Base-by-base conservation (phyloP, 2,797 vertebrate genomes). In the Enteromius argenteus region DNA sequence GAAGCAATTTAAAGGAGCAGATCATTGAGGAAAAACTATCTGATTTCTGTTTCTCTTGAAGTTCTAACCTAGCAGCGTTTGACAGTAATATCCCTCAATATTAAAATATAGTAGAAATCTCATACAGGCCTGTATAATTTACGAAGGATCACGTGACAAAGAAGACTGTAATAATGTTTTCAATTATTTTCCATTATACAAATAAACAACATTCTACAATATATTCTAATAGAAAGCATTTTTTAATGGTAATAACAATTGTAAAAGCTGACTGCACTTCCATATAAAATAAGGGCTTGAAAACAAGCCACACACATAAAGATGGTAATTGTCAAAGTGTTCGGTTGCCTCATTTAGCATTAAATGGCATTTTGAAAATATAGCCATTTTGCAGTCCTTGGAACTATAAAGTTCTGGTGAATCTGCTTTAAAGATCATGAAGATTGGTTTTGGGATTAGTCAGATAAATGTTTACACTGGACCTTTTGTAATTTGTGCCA, bases 1-100 rank as follows among this genome's bases (percentile, higher is more conserved):
- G 53, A 46, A 72, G 68, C 53, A 46, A 27, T 60, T 74, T 81
- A 35, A 62, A 74, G 42, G n/a, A 82, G 58, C 44, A 60, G 37
- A 58, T 60, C 67, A 71, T 60, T 71, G 17, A 58, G 15, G 53
- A 4, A 81, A 81, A 72, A 53, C 49, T 39, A 37, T 67, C 46
- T 37, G 13, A 23, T 27, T 80, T 66, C 56, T 19, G 76, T 35
- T 35, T 76, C 32, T 14, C 37, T 67, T 19, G 6, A 7, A n/a
- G 30, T 14, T 51, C 8, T 27, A 42, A 77, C 53, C 17, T 9
- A 42, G 56, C 14, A 53, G 21, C 6, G 21, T 37, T 66, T 35
- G 13, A 27, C 11, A 15, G n/a, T 8, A 32, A 46, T 79, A 66
- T 1, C 10, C 4, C 30, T 79, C 23, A 21, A 4, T 46, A 21